These are phyloP conservation scores for Agrotis ipsilon DNA, from an alignment of 2,888 invertebrate species.

Conservation along the genomic window DNA sequence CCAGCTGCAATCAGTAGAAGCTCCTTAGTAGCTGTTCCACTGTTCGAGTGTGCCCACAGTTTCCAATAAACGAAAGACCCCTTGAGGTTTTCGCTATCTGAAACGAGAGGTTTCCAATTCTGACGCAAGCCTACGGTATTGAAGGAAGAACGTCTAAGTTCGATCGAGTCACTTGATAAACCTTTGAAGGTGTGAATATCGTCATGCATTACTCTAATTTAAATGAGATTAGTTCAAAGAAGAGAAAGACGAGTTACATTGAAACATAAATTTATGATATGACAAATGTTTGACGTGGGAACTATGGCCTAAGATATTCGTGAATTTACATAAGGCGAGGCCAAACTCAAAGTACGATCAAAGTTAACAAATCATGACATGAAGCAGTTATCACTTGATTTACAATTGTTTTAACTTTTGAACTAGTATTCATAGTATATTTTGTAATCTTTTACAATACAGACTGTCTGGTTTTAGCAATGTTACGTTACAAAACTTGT, in stretches of 20 bases:
- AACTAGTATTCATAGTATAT: constrained; percentile 27
- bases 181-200: constrained; percentile 76
- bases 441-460: constrained; percentile 47
- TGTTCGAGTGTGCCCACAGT: constrained; percentile 84
- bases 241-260: constrained; percentile 56
- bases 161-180: constrained; percentile 71
- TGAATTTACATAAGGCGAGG: constrained; percentile 44
- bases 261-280: constrained; percentile 55
- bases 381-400: constrained; percentile 34
- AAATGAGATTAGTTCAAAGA: constrained; percentile 58
- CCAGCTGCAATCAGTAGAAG: constrained; percentile 91
- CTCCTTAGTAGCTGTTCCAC: constrained; percentile 88
- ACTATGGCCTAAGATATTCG: constrained; percentile 18
- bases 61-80: constrained; percentile 87
- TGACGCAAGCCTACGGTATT: constrained; percentile 85
- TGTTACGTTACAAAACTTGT: constrained; percentile 59
- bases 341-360: constrained; percentile 18
- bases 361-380: constrained; percentile 46
- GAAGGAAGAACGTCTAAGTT: constrained; percentile 77
- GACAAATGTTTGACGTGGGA: constrained; percentile 30
- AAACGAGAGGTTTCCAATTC: constrained; percentile 91
- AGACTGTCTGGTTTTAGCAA: constrained; percentile 54
- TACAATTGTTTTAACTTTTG: constrained; percentile 46
- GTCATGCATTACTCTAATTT: constrained; percentile 73
- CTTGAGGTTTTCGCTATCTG: constrained; percentile 88